Conservation (phyloP, 2,113 vertebrate species). For the Synodontis membranacea region DNA sequence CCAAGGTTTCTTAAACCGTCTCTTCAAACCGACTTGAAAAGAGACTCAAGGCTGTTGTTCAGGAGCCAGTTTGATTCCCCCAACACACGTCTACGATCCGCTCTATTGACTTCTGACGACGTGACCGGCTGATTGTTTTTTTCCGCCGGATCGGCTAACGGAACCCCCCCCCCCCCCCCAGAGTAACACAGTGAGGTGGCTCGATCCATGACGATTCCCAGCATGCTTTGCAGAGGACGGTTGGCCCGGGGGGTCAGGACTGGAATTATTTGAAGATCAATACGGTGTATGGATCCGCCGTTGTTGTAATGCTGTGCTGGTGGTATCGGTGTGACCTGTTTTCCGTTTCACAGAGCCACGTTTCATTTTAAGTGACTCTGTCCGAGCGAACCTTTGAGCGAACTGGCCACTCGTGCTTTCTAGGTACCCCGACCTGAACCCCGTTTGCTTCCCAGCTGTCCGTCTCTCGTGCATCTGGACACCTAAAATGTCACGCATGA, state of each 20-base stretch:
- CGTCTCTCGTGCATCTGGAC: neutral
- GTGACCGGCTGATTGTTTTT: neutral
- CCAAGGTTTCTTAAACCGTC: neutral
- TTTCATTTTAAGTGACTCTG: neutral
- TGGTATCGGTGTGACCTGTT: conserved; percentile 15
- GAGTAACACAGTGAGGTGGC: conserved; percentile 4
- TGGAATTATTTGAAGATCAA: conserved; percentile 56
- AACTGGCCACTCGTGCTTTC: neutral
- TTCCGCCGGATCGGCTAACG: conserved; percentile 1
- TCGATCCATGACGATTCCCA: conserved; percentile 34
- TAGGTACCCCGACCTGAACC: neutral
- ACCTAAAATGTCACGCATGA: neutral
- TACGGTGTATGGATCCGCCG: conserved; percentile 46
- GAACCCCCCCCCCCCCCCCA: too few species aligned
- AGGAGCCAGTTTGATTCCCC: neutral
- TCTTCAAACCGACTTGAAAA: neutral
- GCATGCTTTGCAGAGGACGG: conserved; percentile 25
- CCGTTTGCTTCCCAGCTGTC: neutral
- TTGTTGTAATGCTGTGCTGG: conserved; percentile 34
- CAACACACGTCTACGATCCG: neutral
- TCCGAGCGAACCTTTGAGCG: too few species aligned
- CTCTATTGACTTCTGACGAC: neutral
- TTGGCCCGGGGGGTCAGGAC: conserved; percentile 3
- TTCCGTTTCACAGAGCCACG: neutral
- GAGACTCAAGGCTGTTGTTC: neutral